These are phyloP conservation scores for Aythya baeri DNA, from an alignment of 2,113 vertebrate species.

Conservation along the genomic window DNA sequence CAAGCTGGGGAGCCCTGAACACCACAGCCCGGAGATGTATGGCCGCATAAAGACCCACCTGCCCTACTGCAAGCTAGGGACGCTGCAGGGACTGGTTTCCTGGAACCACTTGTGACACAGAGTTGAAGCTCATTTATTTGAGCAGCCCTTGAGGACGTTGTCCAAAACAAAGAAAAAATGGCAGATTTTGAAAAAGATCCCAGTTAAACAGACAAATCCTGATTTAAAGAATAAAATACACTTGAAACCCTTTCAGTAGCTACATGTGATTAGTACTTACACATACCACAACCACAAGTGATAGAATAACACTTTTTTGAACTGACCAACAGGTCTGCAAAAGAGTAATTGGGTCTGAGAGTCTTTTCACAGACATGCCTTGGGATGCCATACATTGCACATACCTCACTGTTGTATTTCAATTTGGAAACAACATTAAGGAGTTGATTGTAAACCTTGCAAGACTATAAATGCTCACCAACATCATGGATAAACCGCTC, in stretches of 20 bases:
- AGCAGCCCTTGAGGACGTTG: not conserved
- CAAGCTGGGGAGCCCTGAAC: not conserved
- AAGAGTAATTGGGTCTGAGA: not conserved
- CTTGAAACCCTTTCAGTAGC: not conserved
- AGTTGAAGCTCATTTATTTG: not conserved
- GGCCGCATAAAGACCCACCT: not conserved
- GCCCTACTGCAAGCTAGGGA: not conserved
- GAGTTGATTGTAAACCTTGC: not conserved
- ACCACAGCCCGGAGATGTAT: not conserved
- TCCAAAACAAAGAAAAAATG: not conserved
- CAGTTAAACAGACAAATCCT: not conserved
- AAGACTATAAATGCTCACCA: conserved; percentile 78
- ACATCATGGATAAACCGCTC: conserved; percentile 98
- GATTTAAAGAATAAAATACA: not conserved
- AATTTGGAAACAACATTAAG: not conserved
- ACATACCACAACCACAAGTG: fast-evolving
- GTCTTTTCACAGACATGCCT: not conserved
- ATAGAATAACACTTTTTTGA: not conserved
- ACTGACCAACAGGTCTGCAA: not conserved
- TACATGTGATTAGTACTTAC: not conserved
- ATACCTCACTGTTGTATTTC: not conserved
- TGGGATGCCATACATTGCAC: not conserved
- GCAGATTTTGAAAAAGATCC: not conserved
- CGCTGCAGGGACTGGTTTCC: not conserved
- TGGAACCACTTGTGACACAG: not conserved